Evolutionary conservation across 1,140 invertebrate genomes (phyloP), one percentile per base, ranked within the genome.

Genomic region (Battus philenor): DNA sequence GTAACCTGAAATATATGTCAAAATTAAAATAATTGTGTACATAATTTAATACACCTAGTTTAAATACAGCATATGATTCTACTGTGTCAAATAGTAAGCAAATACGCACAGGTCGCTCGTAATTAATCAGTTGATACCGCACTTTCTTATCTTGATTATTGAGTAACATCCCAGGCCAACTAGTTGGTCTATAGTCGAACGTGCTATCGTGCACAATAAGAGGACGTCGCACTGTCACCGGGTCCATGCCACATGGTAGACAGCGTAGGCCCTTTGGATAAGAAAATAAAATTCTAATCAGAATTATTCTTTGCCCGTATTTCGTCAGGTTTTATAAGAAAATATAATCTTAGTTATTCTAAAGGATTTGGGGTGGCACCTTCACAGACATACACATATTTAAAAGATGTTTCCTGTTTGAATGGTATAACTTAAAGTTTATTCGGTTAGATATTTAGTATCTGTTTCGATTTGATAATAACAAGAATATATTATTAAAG

Each of bases 81-180:
- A 4, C 7, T 22, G 7, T 7, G 7, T 22, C 3, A 22, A 41
- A 33, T 18, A 11, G 27, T 29, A 29, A 16, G 12, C 22, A n/a
- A n/a, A 26, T 38, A 59, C 66, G 33, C 50, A 79, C 77, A 27
- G 71, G 70, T 4, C 69, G 49, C 54, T 76, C 63, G 22, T 63
- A 80, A 36, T 83, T 83, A 7, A 83, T 74, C 5, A 83, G 65
- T 38, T 79, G 70, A 27, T 80, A 80, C 16, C 76, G 55, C 8
- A 83, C 66, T 68, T 80, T 80, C 56, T 83, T 83, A 43, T 83
- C 68, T 45, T 78, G 76, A 26, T 68, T 77, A 30, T 83, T 83
- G 2, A 80, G 51, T 4, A 80, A 8, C 76, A 79, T 74, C 1
- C 79, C 76, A 1, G 79, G 79, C 68, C 68, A 75, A 29, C 70